phyloP scores from a whole-genome alignment of 2,797 vertebrate species.

The Cirrhinus molitorella region DNA sequence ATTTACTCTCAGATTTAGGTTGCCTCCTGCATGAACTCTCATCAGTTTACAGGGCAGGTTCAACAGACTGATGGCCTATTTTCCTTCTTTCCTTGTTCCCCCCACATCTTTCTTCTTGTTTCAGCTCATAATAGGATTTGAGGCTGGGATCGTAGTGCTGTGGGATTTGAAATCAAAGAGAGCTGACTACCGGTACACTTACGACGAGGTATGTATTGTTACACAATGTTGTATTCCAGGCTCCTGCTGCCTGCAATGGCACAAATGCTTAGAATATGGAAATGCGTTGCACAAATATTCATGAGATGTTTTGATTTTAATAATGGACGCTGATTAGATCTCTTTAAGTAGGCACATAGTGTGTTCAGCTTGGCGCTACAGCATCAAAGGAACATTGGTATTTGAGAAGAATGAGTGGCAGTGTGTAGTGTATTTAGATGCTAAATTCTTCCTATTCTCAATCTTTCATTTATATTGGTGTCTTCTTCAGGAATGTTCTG shows the following conservation, averaged over 20 bases:
- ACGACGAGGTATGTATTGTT: constrained; percentile 92
- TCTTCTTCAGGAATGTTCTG: neutral
- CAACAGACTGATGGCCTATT: constrained; percentile 61
- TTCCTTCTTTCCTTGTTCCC: constrained; percentile 68
- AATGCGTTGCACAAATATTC: constrained; percentile 69
- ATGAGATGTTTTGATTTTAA: constrained; percentile 61
- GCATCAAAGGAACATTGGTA: constrained; percentile 37
- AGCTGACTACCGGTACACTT: constrained; percentile 96
- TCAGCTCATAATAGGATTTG: constrained; percentile 98
- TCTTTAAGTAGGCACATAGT: constrained; percentile 26
- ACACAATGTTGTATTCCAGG: constrained; percentile 22
- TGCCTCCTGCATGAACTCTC: constrained; percentile 56
- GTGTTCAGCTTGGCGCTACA: constrained; percentile 39
- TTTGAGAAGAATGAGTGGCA: neutral
- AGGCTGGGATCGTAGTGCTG: constrained; percentile 94
- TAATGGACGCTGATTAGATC: constrained; percentile 38
- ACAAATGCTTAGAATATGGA: constrained; percentile 33
- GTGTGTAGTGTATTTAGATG: neutral
- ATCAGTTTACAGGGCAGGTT: constrained; percentile 59
- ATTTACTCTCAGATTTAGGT: constrained; percentile 23
- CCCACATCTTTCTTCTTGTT: constrained; percentile 66
- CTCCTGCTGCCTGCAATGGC: constrained; percentile 19
- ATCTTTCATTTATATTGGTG: neutral
- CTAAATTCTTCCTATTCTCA: neutral
- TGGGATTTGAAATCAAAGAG: constrained; percentile 99